phyloP scores from a whole-genome alignment of 2,113 vertebrate genomes.

The Pimephales promelas region DNA sequence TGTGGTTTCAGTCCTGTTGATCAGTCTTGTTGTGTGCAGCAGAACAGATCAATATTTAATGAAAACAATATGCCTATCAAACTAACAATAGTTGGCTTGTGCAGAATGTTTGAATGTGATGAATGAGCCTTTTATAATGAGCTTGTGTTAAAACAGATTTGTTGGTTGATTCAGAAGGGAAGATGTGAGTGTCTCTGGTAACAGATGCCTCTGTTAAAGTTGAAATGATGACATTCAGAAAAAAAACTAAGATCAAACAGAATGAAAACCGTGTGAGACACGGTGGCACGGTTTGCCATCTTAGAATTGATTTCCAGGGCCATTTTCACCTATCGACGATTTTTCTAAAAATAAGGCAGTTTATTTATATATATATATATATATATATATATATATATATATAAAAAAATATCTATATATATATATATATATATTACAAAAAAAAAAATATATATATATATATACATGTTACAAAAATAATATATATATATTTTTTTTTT shows the following conservation, averaged over 20 bases:
- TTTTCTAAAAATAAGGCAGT: too few relatives aligned
- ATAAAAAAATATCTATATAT: too few relatives aligned
- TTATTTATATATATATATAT: too few relatives aligned
- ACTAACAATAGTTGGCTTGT: not conserved
- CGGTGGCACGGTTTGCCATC: too few relatives aligned
- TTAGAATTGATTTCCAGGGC: too few relatives aligned
- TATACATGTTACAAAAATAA: too few relatives aligned
- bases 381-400: too few relatives aligned
- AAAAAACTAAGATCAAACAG: not conserved
- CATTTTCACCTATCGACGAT: too few relatives aligned
- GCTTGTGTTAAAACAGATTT: conserved; percentile 1
- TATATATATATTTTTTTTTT: too few relatives aligned
- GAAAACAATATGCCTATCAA: not conserved
- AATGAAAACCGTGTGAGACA: not conserved
- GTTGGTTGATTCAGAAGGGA: not conserved
- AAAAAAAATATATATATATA: too few relatives aligned
- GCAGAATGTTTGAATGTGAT: conserved; percentile 1
- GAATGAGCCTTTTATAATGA: conserved; percentile 22
- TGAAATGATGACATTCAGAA: not conserved
- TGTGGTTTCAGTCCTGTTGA: not conserved
- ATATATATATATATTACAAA: too few relatives aligned
- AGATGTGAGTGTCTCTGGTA: not conserved
- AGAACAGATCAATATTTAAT: conserved; percentile 27
- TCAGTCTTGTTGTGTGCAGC: not conserved
- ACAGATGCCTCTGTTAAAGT: not conserved